Evolutionary conservation across 2,113 vertebrate genomes (phyloP).

Genomic region (Eira barbara): DNA sequence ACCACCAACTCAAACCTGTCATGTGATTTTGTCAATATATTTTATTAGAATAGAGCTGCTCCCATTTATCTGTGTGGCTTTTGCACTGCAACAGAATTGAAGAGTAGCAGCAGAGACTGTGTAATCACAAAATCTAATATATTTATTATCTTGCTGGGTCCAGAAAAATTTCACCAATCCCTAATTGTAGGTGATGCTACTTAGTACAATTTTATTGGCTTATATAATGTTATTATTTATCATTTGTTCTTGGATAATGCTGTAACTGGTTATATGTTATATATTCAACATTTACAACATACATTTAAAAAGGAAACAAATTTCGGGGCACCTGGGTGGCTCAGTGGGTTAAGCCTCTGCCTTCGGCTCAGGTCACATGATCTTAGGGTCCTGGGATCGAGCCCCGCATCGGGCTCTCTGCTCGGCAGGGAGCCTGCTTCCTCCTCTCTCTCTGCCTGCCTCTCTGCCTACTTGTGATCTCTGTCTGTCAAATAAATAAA

Average conservation of each 20-base stretch:
- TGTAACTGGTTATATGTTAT: background rate
- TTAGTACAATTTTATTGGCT: background rate
- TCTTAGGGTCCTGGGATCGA: too few species aligned
- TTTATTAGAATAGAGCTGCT: background rate
- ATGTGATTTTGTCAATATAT: background rate
- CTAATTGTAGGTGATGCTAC: background rate
- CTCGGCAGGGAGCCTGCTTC: too few species aligned
- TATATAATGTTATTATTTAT: background rate
- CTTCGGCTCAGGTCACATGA: too few species aligned
- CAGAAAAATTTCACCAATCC: background rate
- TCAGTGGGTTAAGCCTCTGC: too few species aligned
- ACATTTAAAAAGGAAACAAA: background rate
- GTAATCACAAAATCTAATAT: background rate
- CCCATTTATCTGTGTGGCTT: background rate
- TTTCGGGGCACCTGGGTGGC: too few species aligned
- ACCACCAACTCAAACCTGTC: background rate
- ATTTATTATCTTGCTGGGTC: background rate
- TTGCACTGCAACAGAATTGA: background rate
- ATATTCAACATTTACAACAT: background rate
- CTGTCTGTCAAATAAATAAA: too few species aligned
- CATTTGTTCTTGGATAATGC: background rate
- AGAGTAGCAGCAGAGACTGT: background rate
- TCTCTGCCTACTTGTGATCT: too few species aligned
- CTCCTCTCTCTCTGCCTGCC: too few species aligned
- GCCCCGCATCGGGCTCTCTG: too few species aligned